Evolutionary conservation across 2,113 vertebrate genomes (phyloP).

Genomic region (Aix galericulata): DNA sequence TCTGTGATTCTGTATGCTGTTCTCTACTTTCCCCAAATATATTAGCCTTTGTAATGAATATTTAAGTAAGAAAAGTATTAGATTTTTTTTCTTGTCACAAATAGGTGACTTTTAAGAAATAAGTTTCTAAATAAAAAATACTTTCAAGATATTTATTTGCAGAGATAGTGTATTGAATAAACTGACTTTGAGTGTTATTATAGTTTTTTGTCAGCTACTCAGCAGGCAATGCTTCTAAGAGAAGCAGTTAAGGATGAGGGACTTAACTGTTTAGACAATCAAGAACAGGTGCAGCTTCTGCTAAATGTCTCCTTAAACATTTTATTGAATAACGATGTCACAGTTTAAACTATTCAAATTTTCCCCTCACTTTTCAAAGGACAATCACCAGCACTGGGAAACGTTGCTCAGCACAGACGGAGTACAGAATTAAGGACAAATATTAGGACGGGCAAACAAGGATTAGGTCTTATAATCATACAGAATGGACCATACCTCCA

Average conservation of each 20-base stretch:
- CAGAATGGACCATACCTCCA: constrained; percentile 64
- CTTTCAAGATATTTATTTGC: neutral
- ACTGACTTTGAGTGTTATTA: neutral
- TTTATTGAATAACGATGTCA: neutral
- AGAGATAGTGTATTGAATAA: neutral
- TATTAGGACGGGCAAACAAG: constrained; percentile 36
- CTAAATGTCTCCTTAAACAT: neutral
- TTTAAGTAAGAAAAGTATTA: neutral
- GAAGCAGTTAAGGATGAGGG: neutral
- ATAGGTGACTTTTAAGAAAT: neutral
- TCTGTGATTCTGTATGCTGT: neutral
- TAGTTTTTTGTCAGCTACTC: neutral
- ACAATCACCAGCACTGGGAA: neutral
- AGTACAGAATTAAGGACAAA: constrained; percentile 43
- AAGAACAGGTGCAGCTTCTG: neutral
- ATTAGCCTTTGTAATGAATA: neutral
- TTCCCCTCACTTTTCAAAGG: constrained; percentile 24
- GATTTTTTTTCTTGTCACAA: neutral
- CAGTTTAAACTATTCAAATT: neutral
- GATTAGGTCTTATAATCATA: constrained; percentile 59
- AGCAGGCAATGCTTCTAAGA: neutral
- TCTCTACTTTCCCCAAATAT: neutral
- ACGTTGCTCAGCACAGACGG: neutral
- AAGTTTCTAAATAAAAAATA: neutral
- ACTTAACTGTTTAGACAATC: neutral